Base-by-base conservation (phyloP, 2,888 invertebrate species). In the Aleiodes leptofemur region DNA sequence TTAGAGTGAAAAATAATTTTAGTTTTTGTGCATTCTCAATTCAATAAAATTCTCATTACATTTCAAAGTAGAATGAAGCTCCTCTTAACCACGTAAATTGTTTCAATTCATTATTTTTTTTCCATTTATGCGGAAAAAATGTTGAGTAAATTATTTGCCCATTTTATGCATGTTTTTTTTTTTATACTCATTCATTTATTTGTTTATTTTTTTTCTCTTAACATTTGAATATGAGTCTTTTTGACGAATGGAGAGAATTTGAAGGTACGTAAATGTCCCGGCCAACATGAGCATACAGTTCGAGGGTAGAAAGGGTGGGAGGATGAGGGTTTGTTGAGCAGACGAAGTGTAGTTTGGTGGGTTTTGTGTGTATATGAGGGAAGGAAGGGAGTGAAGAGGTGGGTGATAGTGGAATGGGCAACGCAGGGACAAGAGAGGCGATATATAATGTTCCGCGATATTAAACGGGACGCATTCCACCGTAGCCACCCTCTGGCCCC, bases 401-500 rank as follows among this genome's bases (percentile, higher is more conserved):
- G 11, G 43, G 9, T 43, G 7, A 43, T 43, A 9, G 43, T 43
- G 43, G 43, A 68, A 77, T 80, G 83, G 82, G 83, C 83, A 85
- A 83, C 82, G 81, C 82, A 85, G 85, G 86, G 85, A 86, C 86
- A 85, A 87, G 87, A 87, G 86, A 85, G 86, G 85, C 89, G 88
- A 88, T 89, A 89, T 89, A 88, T 89, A 89, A 89, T 88, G 89
- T 89, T 89, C 89, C 86, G 86, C 87, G 89, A 89, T 89, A 89
- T 89, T 89, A 89, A 89, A 89, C 88, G 88, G 88, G 86, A 85
- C 87, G 87, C 89, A 89, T 89, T 89, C 89, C 89, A 88, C 85
- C 83, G 84, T 84, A 86, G 84, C 86, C 86, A 86, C 86, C 87
- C 87, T 85, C 85, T 83, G 82, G 83, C 85, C 85, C 82, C 85